Conservation (phyloP, 2,797 vertebrate genomes). For the Esox masquinongy region DNA sequence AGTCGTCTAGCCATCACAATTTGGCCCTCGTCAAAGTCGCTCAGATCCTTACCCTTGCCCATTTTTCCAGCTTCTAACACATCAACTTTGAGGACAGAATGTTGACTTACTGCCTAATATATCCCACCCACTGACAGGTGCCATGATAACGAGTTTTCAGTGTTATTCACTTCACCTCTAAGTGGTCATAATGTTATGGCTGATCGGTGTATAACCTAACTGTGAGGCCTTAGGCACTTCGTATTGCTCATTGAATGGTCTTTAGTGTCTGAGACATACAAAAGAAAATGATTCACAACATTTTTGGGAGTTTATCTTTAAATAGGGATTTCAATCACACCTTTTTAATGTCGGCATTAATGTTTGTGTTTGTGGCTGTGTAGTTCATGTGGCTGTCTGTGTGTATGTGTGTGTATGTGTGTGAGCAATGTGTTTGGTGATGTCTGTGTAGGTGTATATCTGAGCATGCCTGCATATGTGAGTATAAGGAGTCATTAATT, state of each 20-base stretch:
- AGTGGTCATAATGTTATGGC: too few species aligned
- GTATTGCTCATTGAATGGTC: background rate
- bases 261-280: background rate
- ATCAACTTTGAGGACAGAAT: too few species aligned
- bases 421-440: slow-evolving; percentile 3
- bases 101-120: too few species aligned
- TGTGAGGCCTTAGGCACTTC: background rate
- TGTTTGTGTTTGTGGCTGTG: slow-evolving; percentile 15
- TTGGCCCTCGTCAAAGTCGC: too few species aligned
- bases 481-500: slow-evolving; percentile 5
- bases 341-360: slow-evolving; percentile 39
- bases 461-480: slow-evolving; percentile 7
- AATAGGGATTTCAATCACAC: slow-evolving; percentile 30
- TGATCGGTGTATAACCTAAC: background rate
- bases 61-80: too few species aligned
- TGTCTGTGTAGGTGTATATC: slow-evolving; percentile 29
- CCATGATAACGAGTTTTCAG: background rate
- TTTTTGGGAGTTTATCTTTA: slow-evolving; percentile 16
- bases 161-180: too few species aligned
- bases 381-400: background rate
- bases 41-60: too few species aligned
- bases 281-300: slow-evolving; percentile 24
- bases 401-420: background rate
- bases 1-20: too few species aligned
- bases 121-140: too few species aligned